phyloP scores from a whole-genome alignment of 2,888 invertebrate genomes.

The Sinhomidia bicolor region DNA sequence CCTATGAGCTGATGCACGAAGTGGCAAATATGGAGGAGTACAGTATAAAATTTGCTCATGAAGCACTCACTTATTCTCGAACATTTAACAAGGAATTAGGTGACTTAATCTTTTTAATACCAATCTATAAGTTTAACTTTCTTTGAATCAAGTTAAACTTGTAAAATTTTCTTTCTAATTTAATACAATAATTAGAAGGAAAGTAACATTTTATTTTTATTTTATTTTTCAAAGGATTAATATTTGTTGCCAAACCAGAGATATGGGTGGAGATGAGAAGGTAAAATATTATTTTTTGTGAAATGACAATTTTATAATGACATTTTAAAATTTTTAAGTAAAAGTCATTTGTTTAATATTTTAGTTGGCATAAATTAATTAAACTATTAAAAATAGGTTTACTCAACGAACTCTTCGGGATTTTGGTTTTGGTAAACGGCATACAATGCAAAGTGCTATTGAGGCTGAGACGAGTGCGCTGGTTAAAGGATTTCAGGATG shows the following conservation, averaged over 20 bases:
- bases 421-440: constrained; percentile 75
- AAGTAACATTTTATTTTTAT: background rate
- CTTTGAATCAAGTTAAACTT: no score
- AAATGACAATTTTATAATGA: no score
- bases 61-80: constrained; percentile 52
- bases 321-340: no score
- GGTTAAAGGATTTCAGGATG: constrained; percentile 55
- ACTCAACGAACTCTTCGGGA: constrained; percentile 66
- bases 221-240: constrained; percentile 35
- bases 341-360: no score
- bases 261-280: constrained; percentile 63
- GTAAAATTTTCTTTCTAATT: no score
- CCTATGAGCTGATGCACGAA: constrained; percentile 63
- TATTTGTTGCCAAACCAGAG: constrained; percentile 55
- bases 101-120: no score
- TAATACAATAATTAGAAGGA: no score
- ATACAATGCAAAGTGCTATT: constrained; percentile 75
- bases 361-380: no score
- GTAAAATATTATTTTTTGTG: no score
- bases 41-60: constrained; percentile 57
- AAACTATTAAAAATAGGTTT: no score
- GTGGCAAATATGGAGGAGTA: constrained; percentile 72
- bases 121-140: no score
- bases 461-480: constrained; percentile 68
- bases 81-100: constrained; percentile 77